These are phyloP conservation scores for Hirtodrosophila confusa DNA, from an alignment of 2,888 invertebrate genomes.

Conservation along the genomic window DNA sequence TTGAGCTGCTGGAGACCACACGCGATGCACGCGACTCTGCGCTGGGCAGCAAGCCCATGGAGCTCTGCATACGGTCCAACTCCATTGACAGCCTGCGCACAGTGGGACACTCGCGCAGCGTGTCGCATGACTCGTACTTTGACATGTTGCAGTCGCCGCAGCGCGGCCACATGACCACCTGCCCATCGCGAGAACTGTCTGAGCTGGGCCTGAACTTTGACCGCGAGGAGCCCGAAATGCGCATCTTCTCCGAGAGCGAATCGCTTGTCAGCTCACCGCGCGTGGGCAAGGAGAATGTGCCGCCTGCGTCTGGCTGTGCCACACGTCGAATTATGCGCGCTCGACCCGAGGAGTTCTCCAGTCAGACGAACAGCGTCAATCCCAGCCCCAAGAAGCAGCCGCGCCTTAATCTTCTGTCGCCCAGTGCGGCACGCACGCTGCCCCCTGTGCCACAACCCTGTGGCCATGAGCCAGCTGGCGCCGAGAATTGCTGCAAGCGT, in stretches of 20 bases:
- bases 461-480: conserved; percentile 78
- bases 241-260: conserved; percentile 95
- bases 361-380: conserved; percentile 86
- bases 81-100: conserved; percentile 84
- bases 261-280: conserved; percentile 87
- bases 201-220: conserved; percentile 93
- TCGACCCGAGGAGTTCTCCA: conserved; percentile 86
- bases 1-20: conserved; percentile 82
- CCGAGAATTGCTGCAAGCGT: conserved; percentile 87
- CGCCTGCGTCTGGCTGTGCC: conserved; percentile 79
- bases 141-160: conserved; percentile 86
- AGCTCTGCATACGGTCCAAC: conserved; percentile 83
- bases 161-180: conserved; percentile 82
- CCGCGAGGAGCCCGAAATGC: conserved; percentile 92
- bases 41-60: conserved; percentile 80
- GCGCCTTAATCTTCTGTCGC: conserved; percentile 84
- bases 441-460: conserved; percentile 58
- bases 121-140: conserved; percentile 97
- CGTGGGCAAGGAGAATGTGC: conserved; percentile 85
- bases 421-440: conserved; percentile 70
- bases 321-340: conserved; percentile 85
- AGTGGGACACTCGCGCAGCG: conserved; percentile 87
- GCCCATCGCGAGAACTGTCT: conserved; percentile 88
- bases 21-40: conserved; percentile 60
- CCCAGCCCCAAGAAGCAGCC: conserved; percentile 88